These are phyloP conservation scores for Meriones psammophilus DNA, from an alignment of 2,797 vertebrate species.

Conservation along the genomic window DNA sequence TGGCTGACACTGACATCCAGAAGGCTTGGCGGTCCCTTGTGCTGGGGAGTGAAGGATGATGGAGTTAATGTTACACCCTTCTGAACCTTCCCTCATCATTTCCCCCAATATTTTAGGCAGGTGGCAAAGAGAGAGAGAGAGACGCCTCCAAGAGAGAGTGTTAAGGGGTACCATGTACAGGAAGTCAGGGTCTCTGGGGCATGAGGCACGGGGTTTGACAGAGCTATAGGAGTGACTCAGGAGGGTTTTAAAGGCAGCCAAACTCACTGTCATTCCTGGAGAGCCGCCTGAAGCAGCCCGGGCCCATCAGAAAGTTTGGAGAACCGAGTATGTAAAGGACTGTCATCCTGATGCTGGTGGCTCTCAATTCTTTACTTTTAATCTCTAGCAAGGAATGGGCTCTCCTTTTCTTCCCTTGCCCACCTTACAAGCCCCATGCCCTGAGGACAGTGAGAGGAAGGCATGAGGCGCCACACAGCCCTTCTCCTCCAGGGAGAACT, in stretches of 20 bases:
- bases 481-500: constrained; percentile 28
- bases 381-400: background rate
- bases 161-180: background rate
- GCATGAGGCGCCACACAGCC: background rate
- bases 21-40: background rate
- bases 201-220: background rate
- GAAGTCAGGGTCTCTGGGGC: background rate
- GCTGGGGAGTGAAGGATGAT: background rate
- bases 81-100: background rate
- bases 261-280: background rate
- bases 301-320: background rate
- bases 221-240: background rate
- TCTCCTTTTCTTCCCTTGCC: background rate
- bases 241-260: background rate
- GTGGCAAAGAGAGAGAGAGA: background rate
- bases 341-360: background rate
- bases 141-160: background rate
- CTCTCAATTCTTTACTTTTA: background rate
- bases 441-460: background rate
- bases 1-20: background rate
- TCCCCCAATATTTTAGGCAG: background rate
- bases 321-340: background rate
- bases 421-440: background rate
- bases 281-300: background rate
- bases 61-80: background rate